phyloP scores from a whole-genome alignment of 2,797 vertebrate species.

The Enteromius argenteus region DNA sequence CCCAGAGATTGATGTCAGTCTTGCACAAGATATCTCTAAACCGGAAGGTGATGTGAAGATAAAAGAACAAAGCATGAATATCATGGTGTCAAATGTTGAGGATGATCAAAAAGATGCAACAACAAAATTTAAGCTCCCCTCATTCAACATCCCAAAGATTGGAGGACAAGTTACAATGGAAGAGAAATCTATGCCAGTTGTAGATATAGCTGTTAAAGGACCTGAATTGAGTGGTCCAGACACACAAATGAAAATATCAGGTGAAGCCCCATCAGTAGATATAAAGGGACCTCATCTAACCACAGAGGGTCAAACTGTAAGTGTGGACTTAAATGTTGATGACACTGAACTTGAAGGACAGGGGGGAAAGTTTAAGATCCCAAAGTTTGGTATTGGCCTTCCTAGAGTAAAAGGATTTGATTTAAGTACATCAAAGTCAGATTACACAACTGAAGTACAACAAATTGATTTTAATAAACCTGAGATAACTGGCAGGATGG shows the following conservation, averaged over 20 bases:
- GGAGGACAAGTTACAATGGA: conserved; percentile 40
- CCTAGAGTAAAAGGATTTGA: conserved; percentile 50
- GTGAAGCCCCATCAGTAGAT: conserved; percentile 19
- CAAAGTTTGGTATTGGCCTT: conserved; percentile 26
- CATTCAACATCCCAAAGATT: conserved; percentile 48
- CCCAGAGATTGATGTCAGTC: conserved; percentile 40
- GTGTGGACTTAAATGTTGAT: conserved; percentile 28
- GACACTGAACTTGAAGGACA: conserved; percentile 18
- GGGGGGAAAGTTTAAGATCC: conserved; percentile 54
- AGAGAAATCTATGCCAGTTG: background rate
- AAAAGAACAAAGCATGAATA: conserved; percentile 41
- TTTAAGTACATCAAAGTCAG: conserved; percentile 33
- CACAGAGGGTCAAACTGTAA: conserved; percentile 25
- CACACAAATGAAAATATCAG: conserved; percentile 29
- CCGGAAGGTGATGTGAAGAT: conserved; percentile 45
- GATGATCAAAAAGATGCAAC: conserved; percentile 29
- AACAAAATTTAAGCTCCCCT: conserved; percentile 55
- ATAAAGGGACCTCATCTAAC: conserved; percentile 30
- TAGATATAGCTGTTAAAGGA: conserved; percentile 28
- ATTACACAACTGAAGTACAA: conserved; percentile 23
- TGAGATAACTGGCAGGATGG: background rate
- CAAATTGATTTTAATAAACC: conserved; percentile 10
- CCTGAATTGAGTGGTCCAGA: conserved; percentile 32
- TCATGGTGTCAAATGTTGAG: conserved; percentile 45
- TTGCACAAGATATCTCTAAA: conserved; percentile 52